These are phyloP conservation scores for Cygnus olor DNA, from an alignment of 2,797 vertebrate genomes.

Conservation along the genomic window DNA sequence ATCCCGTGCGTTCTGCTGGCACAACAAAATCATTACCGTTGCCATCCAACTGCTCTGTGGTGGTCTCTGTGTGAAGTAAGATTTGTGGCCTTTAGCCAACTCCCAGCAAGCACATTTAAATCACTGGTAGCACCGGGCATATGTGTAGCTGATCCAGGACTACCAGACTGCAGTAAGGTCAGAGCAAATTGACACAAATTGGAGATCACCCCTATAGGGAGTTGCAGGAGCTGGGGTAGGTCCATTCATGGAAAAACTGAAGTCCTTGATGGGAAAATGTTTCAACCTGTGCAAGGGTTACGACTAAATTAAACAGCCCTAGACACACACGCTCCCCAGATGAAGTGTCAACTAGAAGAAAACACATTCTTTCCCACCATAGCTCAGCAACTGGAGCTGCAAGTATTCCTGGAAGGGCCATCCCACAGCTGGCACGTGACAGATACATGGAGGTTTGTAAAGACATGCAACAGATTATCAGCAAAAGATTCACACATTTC, in stretches of 20 bases:
- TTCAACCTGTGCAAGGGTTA: not conserved
- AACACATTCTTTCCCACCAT: not conserved
- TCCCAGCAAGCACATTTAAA: not conserved
- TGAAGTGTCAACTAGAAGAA: not conserved
- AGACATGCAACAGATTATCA: not conserved
- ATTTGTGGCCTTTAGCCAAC: not conserved
- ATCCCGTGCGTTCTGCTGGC: not conserved
- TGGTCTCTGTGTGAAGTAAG: not conserved
- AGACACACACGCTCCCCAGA: not conserved
- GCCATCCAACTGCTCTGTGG: not conserved
- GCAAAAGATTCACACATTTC: not conserved
- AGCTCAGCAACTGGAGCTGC: not conserved
- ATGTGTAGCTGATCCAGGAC: not conserved
- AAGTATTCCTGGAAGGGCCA: not conserved
- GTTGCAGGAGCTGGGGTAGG: not conserved
- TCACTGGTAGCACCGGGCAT: not conserved
- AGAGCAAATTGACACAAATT: not conserved
- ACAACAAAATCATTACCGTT: not conserved
- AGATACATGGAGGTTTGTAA: not conserved
- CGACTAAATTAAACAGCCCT: not conserved
- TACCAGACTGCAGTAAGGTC: not conserved
- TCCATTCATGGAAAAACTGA: not conserved
- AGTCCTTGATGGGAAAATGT: not conserved
- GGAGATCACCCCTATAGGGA: not conserved
- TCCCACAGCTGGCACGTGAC: not conserved